Percentiles rank a stretch among this genome's conserved stretches.
Conservation (phyloP, 2,113 vertebrate genomes). For the Colistium nudipinnis region DNA sequence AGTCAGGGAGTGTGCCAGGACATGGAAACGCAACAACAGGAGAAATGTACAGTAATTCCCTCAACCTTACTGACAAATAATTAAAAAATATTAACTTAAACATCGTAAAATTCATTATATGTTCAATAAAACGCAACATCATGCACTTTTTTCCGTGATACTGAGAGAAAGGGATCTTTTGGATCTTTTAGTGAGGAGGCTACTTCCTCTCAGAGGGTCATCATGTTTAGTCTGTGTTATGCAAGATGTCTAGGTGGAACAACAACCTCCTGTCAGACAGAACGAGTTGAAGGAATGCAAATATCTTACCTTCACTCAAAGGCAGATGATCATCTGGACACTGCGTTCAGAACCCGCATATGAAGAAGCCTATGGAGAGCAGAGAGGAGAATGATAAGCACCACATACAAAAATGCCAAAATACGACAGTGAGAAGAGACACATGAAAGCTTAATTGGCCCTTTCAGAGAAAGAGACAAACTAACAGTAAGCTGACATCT, state of each 20-base stretch:
- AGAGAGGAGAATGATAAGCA: conserved; percentile 26
- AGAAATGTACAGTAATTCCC: neutral
- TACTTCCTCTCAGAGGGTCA: conserved; percentile 41
- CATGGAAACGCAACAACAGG: conserved; percentile 10
- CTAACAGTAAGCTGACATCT: neutral
- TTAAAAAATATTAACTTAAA: conserved; percentile 6
- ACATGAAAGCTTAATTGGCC: conserved; percentile 59
- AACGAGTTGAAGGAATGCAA: conserved; percentile 30
- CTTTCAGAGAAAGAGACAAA: conserved; percentile 30
- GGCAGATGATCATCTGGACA: conserved; percentile 53
- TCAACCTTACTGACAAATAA: too few relatives aligned
- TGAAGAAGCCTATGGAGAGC: conserved; percentile 14
- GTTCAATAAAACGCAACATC: conserved; percentile 14
- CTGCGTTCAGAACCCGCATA: conserved; percentile 19
- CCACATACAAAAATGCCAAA: conserved; percentile 28
- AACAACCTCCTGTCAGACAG: conserved; percentile 40
- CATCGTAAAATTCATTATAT: neutral
- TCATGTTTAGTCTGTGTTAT: conserved; percentile 50
- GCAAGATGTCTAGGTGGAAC: conserved; percentile 42
- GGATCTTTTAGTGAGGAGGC: neutral
- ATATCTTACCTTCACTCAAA: conserved; percentile 43
- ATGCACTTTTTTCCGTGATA: conserved; percentile 5
- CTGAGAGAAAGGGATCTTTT: conserved; percentile 18
- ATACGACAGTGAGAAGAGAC: conserved; percentile 37
- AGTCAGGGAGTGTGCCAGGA: neutral